Conservation (phyloP, 2,113 vertebrate species). For the Scomber japonicus region DNA sequence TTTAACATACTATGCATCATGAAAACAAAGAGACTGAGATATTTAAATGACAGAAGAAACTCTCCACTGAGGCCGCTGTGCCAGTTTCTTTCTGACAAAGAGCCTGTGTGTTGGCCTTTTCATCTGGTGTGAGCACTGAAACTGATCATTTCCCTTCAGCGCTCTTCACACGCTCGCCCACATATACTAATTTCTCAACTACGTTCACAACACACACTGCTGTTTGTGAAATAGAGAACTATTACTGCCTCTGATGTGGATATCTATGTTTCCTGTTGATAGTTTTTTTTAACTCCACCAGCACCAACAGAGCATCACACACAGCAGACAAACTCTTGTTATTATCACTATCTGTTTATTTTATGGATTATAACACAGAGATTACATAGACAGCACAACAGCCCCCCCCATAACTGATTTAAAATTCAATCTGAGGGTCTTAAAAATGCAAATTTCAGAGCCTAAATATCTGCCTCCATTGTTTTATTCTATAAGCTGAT, state of each 20-base stretch:
- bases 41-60: too few species aligned
- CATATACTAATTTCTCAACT: not conserved
- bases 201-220: not conserved
- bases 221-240: slow-evolving; percentile 20
- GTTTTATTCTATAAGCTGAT: slow-evolving; percentile 4
- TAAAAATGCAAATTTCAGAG: not conserved
- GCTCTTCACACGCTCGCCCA: not conserved
- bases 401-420: not conserved
- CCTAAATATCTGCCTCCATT: not conserved
- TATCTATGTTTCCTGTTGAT: slow-evolving; percentile 46
- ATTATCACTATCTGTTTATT: slow-evolving; percentile 23
- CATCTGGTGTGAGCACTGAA: not conserved
- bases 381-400: not conserved
- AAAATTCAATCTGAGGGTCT: not conserved
- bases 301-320: not conserved
- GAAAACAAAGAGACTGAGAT: too few species aligned
- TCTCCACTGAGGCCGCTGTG: not conserved
- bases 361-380: slow-evolving; percentile 16
- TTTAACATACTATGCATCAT: too few species aligned
- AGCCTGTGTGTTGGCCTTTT: too few species aligned
- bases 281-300: not conserved
- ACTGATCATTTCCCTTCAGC: not conserved
- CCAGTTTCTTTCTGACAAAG: too few species aligned
- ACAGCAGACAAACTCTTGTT: slow-evolving; percentile 31
- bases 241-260: slow-evolving; percentile 16